Conservation (phyloP, 2,113 vertebrate species). For the western clawed frog (Xenopus tropicalis) region DNA sequence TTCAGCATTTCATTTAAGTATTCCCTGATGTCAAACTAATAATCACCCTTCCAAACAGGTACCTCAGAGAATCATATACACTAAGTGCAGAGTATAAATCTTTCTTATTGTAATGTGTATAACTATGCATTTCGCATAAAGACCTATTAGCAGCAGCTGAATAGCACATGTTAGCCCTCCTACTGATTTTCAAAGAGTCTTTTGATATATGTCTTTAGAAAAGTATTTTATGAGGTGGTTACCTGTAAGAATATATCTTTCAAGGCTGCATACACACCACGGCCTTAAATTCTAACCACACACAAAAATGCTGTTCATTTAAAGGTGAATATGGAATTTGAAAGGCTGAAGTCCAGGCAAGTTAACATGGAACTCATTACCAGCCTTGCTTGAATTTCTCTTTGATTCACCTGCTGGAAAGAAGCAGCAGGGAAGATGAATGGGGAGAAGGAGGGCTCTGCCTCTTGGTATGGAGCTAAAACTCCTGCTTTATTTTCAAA, state of each 20-base stretch:
- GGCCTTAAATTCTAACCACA: constrained; percentile 55
- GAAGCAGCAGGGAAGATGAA: constrained; percentile 21
- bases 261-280: constrained; percentile 48
- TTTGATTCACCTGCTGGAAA: constrained; percentile 51
- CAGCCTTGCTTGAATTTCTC: constrained; percentile 52
- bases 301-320: constrained; percentile 47
- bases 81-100: constrained; percentile 74
- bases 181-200: constrained; percentile 61
- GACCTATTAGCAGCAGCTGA: constrained; percentile 69
- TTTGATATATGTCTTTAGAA: constrained; percentile 71
- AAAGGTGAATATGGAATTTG: constrained; percentile 27
- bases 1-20: constrained; percentile 71
- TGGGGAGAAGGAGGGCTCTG: constrained; percentile 12
- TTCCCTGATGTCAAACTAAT: constrained; percentile 68
- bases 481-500: constrained; percentile 35
- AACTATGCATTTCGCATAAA: constrained; percentile 58
- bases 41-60: constrained; percentile 72
- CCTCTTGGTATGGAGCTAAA: constrained; percentile 40
- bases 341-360: constrained; percentile 33
- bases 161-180: constrained; percentile 72
- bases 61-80: constrained; percentile 61
- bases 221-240: constrained; percentile 67
- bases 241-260: constrained; percentile 65
- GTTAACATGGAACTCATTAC: constrained; percentile 52
- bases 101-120: constrained; percentile 65